Evolutionary conservation across 2,797 vertebrate genomes (phyloP), one percentile per base, ranked within the genome.

Genomic region (Sebastes melanostomus): DNA sequence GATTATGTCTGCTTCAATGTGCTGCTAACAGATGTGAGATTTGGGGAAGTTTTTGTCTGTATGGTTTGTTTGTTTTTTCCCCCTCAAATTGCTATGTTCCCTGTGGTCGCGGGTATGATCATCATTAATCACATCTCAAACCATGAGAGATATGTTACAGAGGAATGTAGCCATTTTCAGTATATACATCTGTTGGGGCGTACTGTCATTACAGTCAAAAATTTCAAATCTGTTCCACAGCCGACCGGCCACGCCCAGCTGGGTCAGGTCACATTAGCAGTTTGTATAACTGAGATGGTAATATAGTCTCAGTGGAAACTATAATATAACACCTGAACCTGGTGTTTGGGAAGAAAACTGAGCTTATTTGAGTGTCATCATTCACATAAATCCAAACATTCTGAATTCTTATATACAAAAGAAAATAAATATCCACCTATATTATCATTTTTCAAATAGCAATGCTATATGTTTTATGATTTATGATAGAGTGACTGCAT

Each of bases 171-270:
- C 7, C 18, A 42, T 42, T 34, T 66, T 58, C 3, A 29, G 8
- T 30, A 14, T 2, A 56, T 66, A n/a, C n/a, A 38, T 75, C n/a
- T 56, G 71, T 46, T 20, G 18, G 16, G 3, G 12, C 50, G 6
- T 29, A 38, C 5, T 62, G 14, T 58, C 58, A 50, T 68, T 38
- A 10, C 9, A 60, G 22, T 46, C 32, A 38, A 12, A 42, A 5
- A n/a, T 13, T 8, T 68, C 3, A 32, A n/a, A 82, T 84, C 29
- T 34, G 5, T 55, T 56, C 27, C 14, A 75, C 12, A 61, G 34
- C 29, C 25, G 13, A 73, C 12, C 38, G 59, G 50, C 77, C 73
- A 72, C 60, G 25, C 77, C 75, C 70, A 72, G 34, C 46, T 62
- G 55, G 30, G 29, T 62, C 59, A 46, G 18, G 32, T 80, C 68